These are phyloP conservation scores for Listrodromus nycthemerus DNA, from an alignment of 2,888 invertebrate genomes.

Conservation along the genomic window DNA sequence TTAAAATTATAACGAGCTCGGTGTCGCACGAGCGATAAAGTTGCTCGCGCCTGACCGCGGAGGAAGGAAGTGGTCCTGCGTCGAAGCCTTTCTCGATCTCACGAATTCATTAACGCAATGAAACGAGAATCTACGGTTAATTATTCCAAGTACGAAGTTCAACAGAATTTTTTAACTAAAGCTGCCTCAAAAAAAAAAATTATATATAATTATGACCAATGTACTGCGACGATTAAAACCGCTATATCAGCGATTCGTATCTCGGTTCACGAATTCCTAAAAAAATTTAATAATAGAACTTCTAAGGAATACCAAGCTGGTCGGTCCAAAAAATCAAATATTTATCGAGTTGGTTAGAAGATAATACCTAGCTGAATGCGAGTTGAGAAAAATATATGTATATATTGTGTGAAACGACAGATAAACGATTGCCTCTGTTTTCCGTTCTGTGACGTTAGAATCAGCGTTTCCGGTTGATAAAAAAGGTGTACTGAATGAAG, in stretches of 20 bases:
- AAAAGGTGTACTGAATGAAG: constrained; percentile 18
- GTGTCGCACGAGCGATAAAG: constrained; percentile 40
- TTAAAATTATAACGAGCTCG: constrained; percentile 52
- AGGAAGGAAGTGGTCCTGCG: constrained; percentile 69
- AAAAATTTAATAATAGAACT: too few species aligned
- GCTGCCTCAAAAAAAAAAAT: background rate
- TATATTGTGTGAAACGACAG: constrained; percentile 7
- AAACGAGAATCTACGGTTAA: background rate
- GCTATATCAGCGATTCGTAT: background rate
- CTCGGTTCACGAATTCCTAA: too few species aligned
- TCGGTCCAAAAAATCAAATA: too few species aligned
- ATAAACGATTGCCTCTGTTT: constrained; percentile 35
- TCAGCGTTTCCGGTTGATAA: constrained; percentile 45
- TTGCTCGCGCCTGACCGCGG: constrained; percentile 47
- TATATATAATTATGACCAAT: background rate
- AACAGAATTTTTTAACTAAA: background rate
- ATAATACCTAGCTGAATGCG: background rate
- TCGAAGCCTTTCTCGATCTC: constrained; percentile 41
- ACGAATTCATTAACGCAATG: constrained; percentile 1
- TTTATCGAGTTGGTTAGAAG: too few species aligned
- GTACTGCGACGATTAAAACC: background rate
- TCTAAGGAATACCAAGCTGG: too few species aligned
- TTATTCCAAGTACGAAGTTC: background rate
- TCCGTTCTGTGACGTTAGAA: constrained; percentile 43
- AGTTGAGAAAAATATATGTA: background rate